Evolutionary conservation across 2,797 vertebrate genomes (phyloP), one percentile per base, ranked within the genome.

Genomic region (Melanotaenia boesemani): DNA sequence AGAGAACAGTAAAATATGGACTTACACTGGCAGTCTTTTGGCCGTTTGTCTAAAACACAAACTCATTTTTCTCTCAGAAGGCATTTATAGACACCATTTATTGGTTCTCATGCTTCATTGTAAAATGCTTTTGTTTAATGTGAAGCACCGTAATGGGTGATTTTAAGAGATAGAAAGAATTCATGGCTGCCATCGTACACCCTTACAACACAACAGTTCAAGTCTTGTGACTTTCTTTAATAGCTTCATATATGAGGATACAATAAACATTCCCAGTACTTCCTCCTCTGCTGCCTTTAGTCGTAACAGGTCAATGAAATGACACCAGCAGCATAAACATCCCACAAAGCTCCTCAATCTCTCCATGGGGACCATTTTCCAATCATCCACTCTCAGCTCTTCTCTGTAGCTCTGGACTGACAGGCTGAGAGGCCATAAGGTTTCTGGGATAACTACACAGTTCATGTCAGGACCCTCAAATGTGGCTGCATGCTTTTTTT

Each of bases 321-420:
- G 69, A 90, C 81, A 76, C 62, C 50, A 68, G 67, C 54, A 83
- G 78, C 74, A 86, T 59, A 59, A 59, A 18, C 2, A 20, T 44
- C 81, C 67, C 64, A 74, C 32, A 50, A 71, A 70, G 72, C 58
- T 56, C 54, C 52, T 22, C 12, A 79, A 80, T 70, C 82, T 64
- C 70, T 67, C 77, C 64, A 3, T 44, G 56, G 76, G 79, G 64
- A 37, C n/a, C 0, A 71, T 82, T 76, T 89, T 86, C 67, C 28
- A 63, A 72, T 69, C 73, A 36, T 72, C 76, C 52, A 22, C 74
- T 18, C 70, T 72, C 76, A 46, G 22, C 74, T 22, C 70, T 18
- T 37, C 9, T 36, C 32, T 59, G n/a, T 32, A 58, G 58, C 72
- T 75, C 74, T 74, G 66, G 82, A 74, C 62, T 24, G 1, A 6